Conservation (phyloP, 2,113 vertebrate species). For the Fulmarus glacialis region DNA sequence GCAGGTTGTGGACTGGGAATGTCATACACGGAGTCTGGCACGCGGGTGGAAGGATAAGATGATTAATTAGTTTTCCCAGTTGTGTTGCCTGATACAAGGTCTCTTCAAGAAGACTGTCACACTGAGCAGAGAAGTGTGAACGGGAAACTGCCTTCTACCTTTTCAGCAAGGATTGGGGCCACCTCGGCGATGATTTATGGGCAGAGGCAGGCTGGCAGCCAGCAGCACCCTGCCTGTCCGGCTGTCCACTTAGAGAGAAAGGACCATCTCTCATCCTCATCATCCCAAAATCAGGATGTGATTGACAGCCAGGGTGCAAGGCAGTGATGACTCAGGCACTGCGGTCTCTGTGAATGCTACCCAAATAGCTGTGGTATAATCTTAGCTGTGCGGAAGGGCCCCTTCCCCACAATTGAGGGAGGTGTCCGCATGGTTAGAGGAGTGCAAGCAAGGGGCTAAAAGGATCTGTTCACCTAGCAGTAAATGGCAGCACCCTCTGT, state of each 20-base stretch:
- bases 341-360: not conserved
- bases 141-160: not conserved
- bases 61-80: not conserved
- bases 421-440: not conserved
- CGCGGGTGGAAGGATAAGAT: not conserved
- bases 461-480: not conserved
- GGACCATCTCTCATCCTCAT: not conserved
- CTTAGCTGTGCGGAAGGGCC: not conserved
- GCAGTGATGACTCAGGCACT: not conserved
- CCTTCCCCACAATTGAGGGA: not conserved
- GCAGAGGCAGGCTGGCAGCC: not conserved
- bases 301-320: rapidly evolving
- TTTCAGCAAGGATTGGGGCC: not conserved
- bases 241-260: not conserved
- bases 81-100: not conserved
- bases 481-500: not conserved
- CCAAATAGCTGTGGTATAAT: not conserved
- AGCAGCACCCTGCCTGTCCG: not conserved
- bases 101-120: not conserved
- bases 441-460: not conserved
- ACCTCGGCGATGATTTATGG: not conserved
- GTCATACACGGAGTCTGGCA: not conserved
- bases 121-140: not conserved
- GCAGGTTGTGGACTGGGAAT: not conserved
- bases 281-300: not conserved